Evolutionary conservation across 2,113 vertebrate species (phyloP).

Genomic region (Paedocypris sp.): DNA sequence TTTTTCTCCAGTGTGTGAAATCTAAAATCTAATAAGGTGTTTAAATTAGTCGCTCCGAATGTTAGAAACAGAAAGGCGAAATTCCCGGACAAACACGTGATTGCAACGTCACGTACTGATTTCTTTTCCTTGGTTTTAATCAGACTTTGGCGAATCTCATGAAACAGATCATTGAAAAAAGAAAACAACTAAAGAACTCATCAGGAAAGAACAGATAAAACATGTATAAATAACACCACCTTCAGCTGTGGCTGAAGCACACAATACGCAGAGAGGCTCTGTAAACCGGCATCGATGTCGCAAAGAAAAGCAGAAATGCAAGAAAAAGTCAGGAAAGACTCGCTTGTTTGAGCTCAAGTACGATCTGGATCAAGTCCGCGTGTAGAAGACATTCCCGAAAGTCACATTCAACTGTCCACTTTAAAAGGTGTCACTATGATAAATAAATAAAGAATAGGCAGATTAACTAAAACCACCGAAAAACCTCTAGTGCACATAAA

Average conservation of each 20-base stretch:
- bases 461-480: slow-evolving; percentile 27
- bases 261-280: neutral
- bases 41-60: no score
- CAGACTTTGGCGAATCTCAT: neutral
- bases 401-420: slow-evolving; percentile 58
- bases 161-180: neutral
- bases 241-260: neutral
- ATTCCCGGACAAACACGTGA: no score
- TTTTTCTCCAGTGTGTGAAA: no score
- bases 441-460: slow-evolving; percentile 41
- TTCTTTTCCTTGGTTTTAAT: neutral
- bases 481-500: neutral
- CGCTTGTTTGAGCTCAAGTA: slow-evolving; percentile 54
- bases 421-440: slow-evolving; percentile 44
- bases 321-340: no score
- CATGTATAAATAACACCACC: neutral
- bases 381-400: slow-evolving; percentile 57
- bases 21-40: no score
- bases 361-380: slow-evolving; percentile 46
- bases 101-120: neutral
- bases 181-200: slow-evolving; percentile 8
- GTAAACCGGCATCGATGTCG: neutral
- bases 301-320: no score
- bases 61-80: no score
- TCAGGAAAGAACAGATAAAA: neutral